These are phyloP conservation scores for Strigamia crassipes DNA, from an alignment of 2,888 invertebrate genomes.

Conservation along the genomic window DNA sequence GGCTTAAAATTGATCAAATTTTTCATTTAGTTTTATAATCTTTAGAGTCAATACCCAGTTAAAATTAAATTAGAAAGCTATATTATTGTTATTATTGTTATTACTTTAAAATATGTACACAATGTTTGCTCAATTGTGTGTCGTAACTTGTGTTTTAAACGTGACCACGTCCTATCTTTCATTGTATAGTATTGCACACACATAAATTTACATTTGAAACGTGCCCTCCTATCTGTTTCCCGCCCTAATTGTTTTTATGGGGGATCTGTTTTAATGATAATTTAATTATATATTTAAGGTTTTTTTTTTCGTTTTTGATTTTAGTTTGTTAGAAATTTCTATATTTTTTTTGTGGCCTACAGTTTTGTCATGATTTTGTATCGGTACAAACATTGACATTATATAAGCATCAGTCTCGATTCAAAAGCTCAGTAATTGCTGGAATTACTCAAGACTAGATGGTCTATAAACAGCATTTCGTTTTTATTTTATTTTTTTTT, in stretches of 20 bases:
- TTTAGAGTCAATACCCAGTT: background rate
- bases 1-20: too few species aligned
- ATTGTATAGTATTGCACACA: background rate
- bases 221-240: background rate
- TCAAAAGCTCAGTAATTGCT: background rate
- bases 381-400: background rate
- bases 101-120: background rate
- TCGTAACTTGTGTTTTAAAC: constrained; percentile 3
- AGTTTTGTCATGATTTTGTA: background rate
- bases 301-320: background rate
- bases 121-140: background rate
- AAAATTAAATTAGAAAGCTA: background rate
- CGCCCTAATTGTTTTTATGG: background rate
- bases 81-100: background rate
- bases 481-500: background rate
- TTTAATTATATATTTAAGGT: background rate
- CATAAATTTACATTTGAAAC: background rate
- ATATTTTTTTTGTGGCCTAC: background rate
- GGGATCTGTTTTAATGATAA: background rate
- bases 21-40: background rate
- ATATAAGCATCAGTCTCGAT: background rate
- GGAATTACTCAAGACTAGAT: background rate
- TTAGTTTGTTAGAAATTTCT: background rate
- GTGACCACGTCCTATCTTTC: background rate
- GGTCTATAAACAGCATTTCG: constrained; percentile 17